These are phyloP conservation scores for Pseudomyrmex gracilis DNA, from an alignment of 1,140 invertebrate species.

Conservation along the genomic window DNA sequence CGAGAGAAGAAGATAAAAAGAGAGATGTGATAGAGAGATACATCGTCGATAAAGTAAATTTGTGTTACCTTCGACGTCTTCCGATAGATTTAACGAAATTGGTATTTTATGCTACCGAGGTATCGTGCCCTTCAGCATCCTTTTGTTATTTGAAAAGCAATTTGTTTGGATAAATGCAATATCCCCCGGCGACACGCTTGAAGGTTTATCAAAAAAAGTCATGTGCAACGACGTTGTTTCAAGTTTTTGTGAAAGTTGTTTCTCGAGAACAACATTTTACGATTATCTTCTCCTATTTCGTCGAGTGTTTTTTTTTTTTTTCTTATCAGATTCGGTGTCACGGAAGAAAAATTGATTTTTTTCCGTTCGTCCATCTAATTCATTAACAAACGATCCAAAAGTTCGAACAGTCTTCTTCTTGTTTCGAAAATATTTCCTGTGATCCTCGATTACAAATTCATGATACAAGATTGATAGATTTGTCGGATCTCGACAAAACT, in stretches of 20 bases:
- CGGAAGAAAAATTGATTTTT: neutral
- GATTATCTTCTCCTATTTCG: too few relatives aligned
- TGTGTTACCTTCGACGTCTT: conserved; percentile 38
- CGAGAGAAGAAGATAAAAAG: neutral
- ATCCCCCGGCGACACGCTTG: neutral
- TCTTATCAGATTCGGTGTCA: too few relatives aligned
- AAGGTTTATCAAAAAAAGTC: neutral
- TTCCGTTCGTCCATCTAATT: neutral
- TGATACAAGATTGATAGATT: neutral
- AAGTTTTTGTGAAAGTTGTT: too few relatives aligned
- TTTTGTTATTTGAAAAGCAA: conserved; percentile 31
- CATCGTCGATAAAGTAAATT: conserved; percentile 58
- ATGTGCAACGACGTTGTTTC: too few relatives aligned
- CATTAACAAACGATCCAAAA: neutral
- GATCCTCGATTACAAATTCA: conserved; percentile 15
- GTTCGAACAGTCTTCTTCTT: neutral
- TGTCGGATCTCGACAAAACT: neutral
- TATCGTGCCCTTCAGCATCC: conserved; percentile 11
- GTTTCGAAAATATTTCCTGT: neutral
- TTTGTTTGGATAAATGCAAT: conserved; percentile 12
- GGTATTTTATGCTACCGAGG: conserved; percentile 1
- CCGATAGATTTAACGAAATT: conserved; percentile 35
- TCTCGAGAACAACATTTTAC: too few relatives aligned
- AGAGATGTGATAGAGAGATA: neutral
- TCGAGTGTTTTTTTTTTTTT: too few relatives aligned